These are phyloP conservation scores for Rattus rattus DNA, from an alignment of 2,113 vertebrate species.

Conservation along the genomic window DNA sequence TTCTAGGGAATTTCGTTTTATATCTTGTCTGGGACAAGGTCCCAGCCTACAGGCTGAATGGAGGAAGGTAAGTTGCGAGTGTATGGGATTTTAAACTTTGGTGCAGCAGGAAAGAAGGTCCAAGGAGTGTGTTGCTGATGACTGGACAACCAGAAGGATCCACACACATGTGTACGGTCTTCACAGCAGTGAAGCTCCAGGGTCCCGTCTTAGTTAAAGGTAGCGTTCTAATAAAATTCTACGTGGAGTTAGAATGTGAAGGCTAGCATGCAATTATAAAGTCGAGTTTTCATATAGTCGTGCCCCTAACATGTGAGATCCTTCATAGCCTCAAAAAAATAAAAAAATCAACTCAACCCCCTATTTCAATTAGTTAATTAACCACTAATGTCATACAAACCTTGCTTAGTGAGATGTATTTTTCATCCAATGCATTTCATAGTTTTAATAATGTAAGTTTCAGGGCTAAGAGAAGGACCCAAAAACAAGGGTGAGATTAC, in stretches of 20 bases:
- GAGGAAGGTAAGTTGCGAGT: neutral
- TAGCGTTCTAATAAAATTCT: neutral
- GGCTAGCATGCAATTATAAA: neutral
- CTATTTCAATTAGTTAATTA: constrained; percentile 45
- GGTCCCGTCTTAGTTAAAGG: neutral
- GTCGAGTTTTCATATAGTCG: neutral
- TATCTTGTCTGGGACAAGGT: neutral
- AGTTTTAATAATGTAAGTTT: neutral
- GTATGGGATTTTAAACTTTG: neutral
- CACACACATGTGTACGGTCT: neutral
- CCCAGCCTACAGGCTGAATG: neutral
- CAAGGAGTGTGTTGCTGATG: neutral
- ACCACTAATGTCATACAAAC: neutral
- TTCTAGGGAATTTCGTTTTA: neutral
- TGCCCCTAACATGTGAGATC: neutral
- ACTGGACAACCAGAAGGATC: neutral
- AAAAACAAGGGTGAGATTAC: neutral
- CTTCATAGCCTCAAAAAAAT: neutral
- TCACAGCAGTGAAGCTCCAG: neutral
- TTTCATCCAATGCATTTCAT: neutral
- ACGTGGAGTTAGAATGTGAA: neutral
- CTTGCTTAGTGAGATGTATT: neutral
- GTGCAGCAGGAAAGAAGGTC: neutral
- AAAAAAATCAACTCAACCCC: neutral
- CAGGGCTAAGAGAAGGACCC: neutral